These are phyloP conservation scores for Ypsolopha scabrella DNA, from an alignment of 2,888 invertebrate genomes.

Conservation along the genomic window DNA sequence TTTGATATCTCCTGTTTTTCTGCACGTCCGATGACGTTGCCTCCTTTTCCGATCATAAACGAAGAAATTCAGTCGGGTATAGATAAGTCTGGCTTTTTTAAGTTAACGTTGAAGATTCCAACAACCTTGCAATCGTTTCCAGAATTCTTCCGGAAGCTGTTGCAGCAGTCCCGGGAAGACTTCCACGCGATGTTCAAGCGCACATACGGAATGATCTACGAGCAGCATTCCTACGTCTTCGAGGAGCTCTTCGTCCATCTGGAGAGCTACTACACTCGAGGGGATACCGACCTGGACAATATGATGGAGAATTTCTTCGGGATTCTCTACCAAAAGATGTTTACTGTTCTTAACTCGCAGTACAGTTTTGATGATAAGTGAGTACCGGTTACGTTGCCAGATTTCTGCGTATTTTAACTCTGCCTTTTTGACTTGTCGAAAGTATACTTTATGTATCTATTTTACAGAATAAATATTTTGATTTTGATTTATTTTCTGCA, in stretches of 20 bases:
- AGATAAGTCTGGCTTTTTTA: too few relatives aligned
- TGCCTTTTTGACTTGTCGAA: too few relatives aligned
- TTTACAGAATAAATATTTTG: too few relatives aligned
- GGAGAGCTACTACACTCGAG: slow-evolving; percentile 89
- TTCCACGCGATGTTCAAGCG: slow-evolving; percentile 96
- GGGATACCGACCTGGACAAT: slow-evolving; percentile 85
- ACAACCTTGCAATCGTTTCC: slow-evolving; percentile 36
- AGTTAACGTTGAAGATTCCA: background rate
- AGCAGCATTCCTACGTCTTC: slow-evolving; percentile 94
- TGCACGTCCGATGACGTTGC: too few relatives aligned
- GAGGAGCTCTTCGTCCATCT: slow-evolving; percentile 90
- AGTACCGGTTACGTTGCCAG: slow-evolving; percentile 30
- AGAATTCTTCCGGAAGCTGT: slow-evolving; percentile 90
- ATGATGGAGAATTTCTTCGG: slow-evolving; percentile 95
- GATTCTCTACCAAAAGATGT: slow-evolving; percentile 95
- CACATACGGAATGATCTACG: slow-evolving; percentile 95
- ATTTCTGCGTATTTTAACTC: too few relatives aligned
- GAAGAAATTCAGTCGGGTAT: too few relatives aligned
- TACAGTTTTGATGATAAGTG: slow-evolving; percentile 89
- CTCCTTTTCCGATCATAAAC: too few relatives aligned
- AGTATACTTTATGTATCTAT: too few relatives aligned
- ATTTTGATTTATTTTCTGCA: too few relatives aligned
- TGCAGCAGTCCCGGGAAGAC: slow-evolving; percentile 84
- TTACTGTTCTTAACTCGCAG: slow-evolving; percentile 93
- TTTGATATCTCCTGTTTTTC: too few relatives aligned